Evolutionary conservation across 2,113 vertebrate species (phyloP).

Genomic region (Onychostoma macrolepis): DNA sequence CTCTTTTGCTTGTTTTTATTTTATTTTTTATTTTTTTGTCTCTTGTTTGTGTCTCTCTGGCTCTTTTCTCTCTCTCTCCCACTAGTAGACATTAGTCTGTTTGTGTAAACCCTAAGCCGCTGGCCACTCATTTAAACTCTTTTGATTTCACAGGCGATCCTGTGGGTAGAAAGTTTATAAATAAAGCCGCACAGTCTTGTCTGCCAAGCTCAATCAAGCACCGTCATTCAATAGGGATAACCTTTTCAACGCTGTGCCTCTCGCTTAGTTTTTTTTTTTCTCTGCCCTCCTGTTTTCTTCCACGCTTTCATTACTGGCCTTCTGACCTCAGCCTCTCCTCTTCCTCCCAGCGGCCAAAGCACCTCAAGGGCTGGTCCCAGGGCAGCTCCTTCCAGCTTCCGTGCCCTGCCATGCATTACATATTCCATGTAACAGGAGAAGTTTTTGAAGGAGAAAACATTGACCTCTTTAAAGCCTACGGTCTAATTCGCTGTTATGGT

Average conservation of each 20-base stretch:
- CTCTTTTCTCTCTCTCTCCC: background rate
- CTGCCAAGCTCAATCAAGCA: conserved; percentile 63
- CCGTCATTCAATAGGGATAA: conserved; percentile 52
- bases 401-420: conserved; percentile 59
- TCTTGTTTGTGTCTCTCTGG: background rate
- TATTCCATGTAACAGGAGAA: conserved; percentile 69
- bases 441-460: conserved; percentile 58
- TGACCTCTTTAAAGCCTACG: conserved; percentile 64
- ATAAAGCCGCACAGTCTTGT: conserved; percentile 46
- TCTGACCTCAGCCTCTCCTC: conserved; percentile 64
- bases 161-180: conserved; percentile 64
- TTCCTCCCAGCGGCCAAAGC: conserved; percentile 61
- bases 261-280: background rate
- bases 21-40: background rate
- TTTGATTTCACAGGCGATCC: conserved; percentile 65
- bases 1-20: conserved; percentile 16
- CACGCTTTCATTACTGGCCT: conserved; percentile 48
- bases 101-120: conserved; percentile 47
- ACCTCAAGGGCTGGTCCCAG: conserved; percentile 57
- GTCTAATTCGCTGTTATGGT: conserved; percentile 74
- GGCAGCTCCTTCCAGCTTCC: conserved; percentile 62
- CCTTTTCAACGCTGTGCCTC: conserved; percentile 42
- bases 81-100: conserved; percentile 30
- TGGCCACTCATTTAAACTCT: conserved; percentile 47
- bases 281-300: conserved; percentile 61